A percentile compares a stretch with the other conserved stretches of the same genome.
These are phyloP conservation scores for Discoglossus pictus DNA, from an alignment of 2,797 vertebrate species.

Conservation along the genomic window DNA sequence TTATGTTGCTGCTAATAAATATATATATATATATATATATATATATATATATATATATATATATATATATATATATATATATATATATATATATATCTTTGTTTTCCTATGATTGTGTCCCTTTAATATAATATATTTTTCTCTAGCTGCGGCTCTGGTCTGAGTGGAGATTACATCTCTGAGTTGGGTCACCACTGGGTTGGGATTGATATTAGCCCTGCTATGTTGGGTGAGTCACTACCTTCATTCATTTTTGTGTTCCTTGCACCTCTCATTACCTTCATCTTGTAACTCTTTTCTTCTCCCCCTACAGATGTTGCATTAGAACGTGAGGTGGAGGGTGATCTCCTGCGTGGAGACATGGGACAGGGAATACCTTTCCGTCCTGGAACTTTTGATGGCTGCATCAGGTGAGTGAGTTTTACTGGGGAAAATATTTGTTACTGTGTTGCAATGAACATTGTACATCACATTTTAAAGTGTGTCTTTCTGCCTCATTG, in stretches of 20 bases:
- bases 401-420: constrained; percentile 85
- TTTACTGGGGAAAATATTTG: background rate
- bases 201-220: constrained; percentile 90
- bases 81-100: no score
- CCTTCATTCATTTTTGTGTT: background rate
- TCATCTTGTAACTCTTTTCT: background rate
- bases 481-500: constrained; percentile 1
- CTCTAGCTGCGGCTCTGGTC: constrained; percentile 88
- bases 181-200: constrained; percentile 91
- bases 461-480: background rate
- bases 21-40: no score
- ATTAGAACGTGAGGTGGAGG: constrained; percentile 85
- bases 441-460: background rate
- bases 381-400: constrained; percentile 87
- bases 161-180: constrained; percentile 89
- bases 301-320: constrained; percentile 80
- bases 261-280: background rate
- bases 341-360: constrained; percentile 87
- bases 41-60: no score
- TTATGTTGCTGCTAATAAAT: no score
- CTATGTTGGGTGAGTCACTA: constrained; percentile 84
- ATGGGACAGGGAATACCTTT: constrained; percentile 91
- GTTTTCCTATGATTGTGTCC: no score
- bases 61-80: no score
- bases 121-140: background rate